Conservation (phyloP, 2,113 vertebrate genomes). For the Struthio camelus region DNA sequence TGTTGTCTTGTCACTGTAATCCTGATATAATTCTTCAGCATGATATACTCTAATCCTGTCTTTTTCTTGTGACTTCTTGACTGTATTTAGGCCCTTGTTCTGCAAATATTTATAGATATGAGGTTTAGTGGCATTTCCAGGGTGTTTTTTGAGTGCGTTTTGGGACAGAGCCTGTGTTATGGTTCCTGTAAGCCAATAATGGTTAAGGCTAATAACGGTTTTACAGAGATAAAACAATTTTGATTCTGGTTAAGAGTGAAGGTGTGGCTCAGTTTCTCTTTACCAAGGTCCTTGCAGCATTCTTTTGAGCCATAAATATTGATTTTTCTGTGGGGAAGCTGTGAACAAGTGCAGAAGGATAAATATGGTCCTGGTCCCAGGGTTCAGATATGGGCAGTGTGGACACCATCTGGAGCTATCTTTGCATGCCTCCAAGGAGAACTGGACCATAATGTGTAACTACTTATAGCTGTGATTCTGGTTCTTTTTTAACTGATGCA, state of each 20-base stretch:
- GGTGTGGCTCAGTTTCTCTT: background rate
- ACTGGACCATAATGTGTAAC: background rate
- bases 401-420: background rate
- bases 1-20: background rate
- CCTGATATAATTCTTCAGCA: background rate
- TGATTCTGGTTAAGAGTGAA: background rate
- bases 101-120: background rate
- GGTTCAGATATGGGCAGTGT: background rate
- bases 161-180: background rate
- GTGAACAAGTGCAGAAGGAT: background rate
- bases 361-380: background rate
- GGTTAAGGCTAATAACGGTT: background rate
- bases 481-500: background rate
- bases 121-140: background rate
- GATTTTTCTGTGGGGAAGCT: background rate
- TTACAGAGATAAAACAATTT: background rate
- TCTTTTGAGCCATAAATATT: background rate
- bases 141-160: background rate
- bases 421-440: background rate
- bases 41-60: background rate
- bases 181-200: background rate
- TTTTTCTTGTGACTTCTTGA: background rate
- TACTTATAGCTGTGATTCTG: background rate
- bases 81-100: background rate
- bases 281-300: background rate